These are phyloP conservation scores for Bolinopsis microptera DNA, from an alignment of 37 sponge, comb jelly and placozoan species.

Conservation along the genomic window DNA sequence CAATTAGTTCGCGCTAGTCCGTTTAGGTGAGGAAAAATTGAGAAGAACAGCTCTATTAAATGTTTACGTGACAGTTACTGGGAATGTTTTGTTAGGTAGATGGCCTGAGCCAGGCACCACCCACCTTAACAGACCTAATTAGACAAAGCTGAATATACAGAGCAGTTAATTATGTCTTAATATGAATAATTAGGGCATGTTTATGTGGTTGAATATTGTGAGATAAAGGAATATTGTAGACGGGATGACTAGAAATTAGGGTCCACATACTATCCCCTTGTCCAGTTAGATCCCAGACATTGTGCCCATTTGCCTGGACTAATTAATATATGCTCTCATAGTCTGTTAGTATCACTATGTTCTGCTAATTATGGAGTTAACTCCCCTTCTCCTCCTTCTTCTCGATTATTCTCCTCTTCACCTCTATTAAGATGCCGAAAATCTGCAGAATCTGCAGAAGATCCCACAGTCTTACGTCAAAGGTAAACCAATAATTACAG, in stretches of 20 bases:
- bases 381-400: not conserved
- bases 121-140: not conserved
- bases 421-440: too few species aligned
- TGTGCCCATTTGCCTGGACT: not conserved
- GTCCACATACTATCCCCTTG: not conserved
- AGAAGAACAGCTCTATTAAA: not conserved
- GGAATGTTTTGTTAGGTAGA: too few species aligned
- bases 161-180: not conserved
- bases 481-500: not conserved
- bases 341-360: not conserved
- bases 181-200: not conserved
- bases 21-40: not conserved
- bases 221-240: too few species aligned
- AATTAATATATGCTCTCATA: not conserved
- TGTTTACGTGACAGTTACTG: too few species aligned
- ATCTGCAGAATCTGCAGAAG: not conserved
- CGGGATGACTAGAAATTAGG: not conserved
- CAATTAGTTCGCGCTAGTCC: not conserved
- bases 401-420: not conserved
- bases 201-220: too few species aligned
- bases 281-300: not conserved
- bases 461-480: not conserved
- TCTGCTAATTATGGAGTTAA: not conserved
- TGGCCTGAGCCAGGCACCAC: too few species aligned
- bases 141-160: not conserved